phyloP scores from a whole-genome alignment of 2,888 invertebrate species.

The Sesia bembeciformis region DNA sequence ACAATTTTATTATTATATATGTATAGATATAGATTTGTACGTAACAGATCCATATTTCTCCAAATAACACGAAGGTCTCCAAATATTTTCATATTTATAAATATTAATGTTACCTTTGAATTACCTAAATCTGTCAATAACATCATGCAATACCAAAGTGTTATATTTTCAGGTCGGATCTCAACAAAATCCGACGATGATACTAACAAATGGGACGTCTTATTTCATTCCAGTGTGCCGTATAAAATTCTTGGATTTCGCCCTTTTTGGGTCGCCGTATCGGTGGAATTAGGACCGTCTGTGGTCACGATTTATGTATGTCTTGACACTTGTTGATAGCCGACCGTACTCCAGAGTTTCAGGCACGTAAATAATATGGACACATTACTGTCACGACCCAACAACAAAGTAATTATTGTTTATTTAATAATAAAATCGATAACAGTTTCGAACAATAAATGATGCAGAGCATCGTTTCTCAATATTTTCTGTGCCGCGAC shows the following conservation, averaged over 20 bases:
- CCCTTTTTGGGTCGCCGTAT: slow-evolving; percentile 11
- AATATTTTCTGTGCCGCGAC: no score
- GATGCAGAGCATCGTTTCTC: no score
- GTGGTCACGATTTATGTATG: slow-evolving; percentile 39
- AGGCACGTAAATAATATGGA: no score
- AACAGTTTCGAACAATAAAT: no score
- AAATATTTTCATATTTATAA: no score
- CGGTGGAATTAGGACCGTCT: slow-evolving; percentile 16
- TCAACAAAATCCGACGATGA: slow-evolving; percentile 6
- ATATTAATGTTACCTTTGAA: not conserved
- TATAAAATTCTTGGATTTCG: slow-evolving; percentile 14
- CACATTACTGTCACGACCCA: no score
- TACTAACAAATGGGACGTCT: slow-evolving; percentile 17
- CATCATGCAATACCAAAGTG: not conserved
- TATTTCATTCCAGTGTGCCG: slow-evolving; percentile 16
- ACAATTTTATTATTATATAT: no score
- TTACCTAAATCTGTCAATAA: not conserved
- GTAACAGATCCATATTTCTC: no score
- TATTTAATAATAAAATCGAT: no score
- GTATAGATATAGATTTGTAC: no score
- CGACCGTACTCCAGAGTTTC: slow-evolving; percentile 5
- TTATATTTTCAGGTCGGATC: not conserved
- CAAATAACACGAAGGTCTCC: no score
- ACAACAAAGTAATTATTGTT: no score
- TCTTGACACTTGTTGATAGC: slow-evolving; percentile 67